Conservation (phyloP, 2,113 vertebrate genomes). For the Hippoglossus stenolepis region DNA sequence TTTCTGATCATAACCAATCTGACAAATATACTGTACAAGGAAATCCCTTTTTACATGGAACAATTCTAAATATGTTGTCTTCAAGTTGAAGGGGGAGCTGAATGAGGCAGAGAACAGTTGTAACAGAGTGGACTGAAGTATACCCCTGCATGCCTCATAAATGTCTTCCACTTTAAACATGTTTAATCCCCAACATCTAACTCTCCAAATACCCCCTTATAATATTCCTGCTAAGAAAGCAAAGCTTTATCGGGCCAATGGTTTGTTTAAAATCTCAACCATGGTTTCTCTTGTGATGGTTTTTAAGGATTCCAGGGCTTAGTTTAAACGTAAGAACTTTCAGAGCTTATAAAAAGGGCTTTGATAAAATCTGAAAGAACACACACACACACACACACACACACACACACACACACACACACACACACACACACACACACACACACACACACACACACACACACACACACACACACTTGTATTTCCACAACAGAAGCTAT, state of each 20-base stretch:
- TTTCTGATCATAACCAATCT: background rate
- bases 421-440: slow-evolving; percentile 16
- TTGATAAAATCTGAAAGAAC: slow-evolving; percentile 46
- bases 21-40: background rate
- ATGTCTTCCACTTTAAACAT: background rate
- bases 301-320: slow-evolving; percentile 26
- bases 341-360: slow-evolving; percentile 53
- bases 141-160: background rate
- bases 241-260: background rate
- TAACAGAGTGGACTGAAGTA: background rate
- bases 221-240: background rate
- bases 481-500: slow-evolving; percentile 73
- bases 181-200: no score
- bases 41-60: background rate
- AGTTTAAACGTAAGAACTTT: slow-evolving; percentile 39
- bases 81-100: background rate
- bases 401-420: slow-evolving; percentile 2
- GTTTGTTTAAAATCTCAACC: slow-evolving; percentile 1
- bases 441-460: slow-evolving; percentile 1
- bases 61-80: background rate
- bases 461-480: slow-evolving; percentile 32
- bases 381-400: slow-evolving; percentile 18
- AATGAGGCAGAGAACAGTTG: background rate
- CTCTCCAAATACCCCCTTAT: background rate
- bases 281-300: slow-evolving; percentile 16